Conservation (phyloP, 2,888 invertebrate species). For the Parapristionchus giblindavisi region DNA sequence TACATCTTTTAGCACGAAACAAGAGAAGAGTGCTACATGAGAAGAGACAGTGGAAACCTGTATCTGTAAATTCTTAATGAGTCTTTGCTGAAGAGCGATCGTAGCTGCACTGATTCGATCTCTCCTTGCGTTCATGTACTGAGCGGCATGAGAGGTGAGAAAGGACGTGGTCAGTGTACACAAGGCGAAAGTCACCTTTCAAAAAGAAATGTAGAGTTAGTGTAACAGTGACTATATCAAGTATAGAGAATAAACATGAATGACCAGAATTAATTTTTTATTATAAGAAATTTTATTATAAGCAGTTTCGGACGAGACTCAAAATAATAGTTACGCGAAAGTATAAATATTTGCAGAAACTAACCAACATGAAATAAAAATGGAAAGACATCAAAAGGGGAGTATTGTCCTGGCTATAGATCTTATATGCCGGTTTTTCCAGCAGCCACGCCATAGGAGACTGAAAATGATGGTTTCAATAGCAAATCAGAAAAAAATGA, state of each 20-base stretch:
- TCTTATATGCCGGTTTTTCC: background rate
- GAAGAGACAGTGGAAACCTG: background rate
- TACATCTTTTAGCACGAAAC: background rate
- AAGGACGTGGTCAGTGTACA: background rate
- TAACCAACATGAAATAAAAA: background rate
- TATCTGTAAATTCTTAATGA: slow-evolving; percentile 8
- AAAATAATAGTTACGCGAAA: too few relatives aligned
- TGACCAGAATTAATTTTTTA: too few relatives aligned
- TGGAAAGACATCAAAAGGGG: slow-evolving; percentile 6
- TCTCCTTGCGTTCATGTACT: background rate
- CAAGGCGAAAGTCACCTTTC: background rate
- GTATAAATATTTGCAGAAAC: too few relatives aligned
- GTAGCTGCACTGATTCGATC: background rate
- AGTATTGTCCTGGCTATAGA: background rate
- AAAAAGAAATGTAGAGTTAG: too few relatives aligned
- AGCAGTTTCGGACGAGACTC: too few relatives aligned
- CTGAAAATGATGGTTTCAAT: too few relatives aligned
- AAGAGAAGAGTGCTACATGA: background rate
- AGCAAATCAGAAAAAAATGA: too few relatives aligned
- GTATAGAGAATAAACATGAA: too few relatives aligned
- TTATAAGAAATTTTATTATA: too few relatives aligned
- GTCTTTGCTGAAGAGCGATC: background rate
- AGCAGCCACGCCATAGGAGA: slow-evolving; percentile 14
- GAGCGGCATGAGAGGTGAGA: background rate
- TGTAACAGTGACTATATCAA: too few relatives aligned